Conservation (phyloP, 1,140 invertebrate genomes). For the Onthophagus taurus region DNA sequence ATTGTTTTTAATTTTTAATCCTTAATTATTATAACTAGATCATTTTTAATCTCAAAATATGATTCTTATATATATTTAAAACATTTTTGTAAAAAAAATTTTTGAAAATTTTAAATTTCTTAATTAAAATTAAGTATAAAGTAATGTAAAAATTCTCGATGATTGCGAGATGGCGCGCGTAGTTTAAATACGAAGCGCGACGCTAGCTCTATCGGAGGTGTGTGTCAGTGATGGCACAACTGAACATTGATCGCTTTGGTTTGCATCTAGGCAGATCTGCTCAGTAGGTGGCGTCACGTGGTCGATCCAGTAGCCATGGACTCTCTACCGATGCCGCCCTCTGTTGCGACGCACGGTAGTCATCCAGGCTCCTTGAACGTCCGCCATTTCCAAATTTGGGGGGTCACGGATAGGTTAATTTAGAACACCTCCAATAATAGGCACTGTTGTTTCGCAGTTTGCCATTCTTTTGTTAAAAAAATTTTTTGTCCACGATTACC, state of each 20-base stretch:
- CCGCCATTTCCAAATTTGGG: constrained; percentile 52
- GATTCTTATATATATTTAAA: neutral
- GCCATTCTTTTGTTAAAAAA: constrained; percentile 39
- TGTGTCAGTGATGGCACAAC: constrained; percentile 55
- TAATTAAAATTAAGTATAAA: neutral
- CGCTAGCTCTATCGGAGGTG: constrained; percentile 36
- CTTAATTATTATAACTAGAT: too few relatives aligned
- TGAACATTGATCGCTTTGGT: constrained; percentile 55
- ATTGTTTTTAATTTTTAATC: too few relatives aligned
- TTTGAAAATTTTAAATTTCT: neutral
- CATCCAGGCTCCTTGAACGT: constrained; percentile 49
- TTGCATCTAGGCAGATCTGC: constrained; percentile 48
- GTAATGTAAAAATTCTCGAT: too few relatives aligned
- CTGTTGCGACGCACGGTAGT: constrained; percentile 29
- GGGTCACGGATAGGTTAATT: constrained; percentile 48
- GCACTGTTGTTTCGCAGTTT: constrained; percentile 44
- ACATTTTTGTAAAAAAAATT: neutral
- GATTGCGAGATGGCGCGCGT: too few relatives aligned
- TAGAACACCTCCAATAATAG: constrained; percentile 47
- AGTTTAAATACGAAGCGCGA: constrained; percentile 32
- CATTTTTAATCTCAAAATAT: neutral
- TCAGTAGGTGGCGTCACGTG: constrained; percentile 52
- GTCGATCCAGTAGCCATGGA: constrained; percentile 49
- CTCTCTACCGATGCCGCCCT: constrained; percentile 42
- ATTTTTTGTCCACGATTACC: too few relatives aligned